Conservation (phyloP, 2,797 vertebrate genomes). For the Lates japonicus region DNA sequence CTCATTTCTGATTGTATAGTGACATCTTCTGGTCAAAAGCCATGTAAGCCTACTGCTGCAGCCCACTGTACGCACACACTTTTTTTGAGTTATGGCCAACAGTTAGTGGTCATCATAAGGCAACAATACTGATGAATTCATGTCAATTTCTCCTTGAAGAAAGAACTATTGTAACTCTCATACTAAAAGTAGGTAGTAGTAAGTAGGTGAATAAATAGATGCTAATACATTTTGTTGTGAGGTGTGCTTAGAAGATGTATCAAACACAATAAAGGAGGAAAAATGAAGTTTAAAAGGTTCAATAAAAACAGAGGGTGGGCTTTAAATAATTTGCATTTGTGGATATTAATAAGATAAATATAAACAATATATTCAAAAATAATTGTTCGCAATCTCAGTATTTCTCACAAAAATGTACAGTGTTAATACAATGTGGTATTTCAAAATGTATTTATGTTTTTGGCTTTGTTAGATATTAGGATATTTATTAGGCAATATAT, state of each 20-base stretch:
- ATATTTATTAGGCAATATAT: no score
- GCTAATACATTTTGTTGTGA: not conserved
- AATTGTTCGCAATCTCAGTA: no score
- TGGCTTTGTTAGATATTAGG: no score
- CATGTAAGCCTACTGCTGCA: constrained; percentile 5
- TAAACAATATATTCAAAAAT: no score
- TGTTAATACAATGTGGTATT: no score
- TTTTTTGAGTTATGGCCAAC: not conserved
- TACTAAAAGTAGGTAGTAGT: not conserved
- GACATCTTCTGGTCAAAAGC: constrained; percentile 67
- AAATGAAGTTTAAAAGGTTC: no score
- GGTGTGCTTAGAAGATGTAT: not conserved
- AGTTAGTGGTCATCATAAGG: not conserved
- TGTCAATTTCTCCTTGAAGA: not conserved
- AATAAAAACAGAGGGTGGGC: no score
- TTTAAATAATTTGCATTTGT: no score
- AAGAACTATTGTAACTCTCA: not conserved
- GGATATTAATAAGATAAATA: no score
- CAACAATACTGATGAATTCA: not conserved
- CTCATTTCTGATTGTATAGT: constrained; percentile 49
- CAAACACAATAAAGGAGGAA: no score
- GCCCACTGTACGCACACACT: not conserved
- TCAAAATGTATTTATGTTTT: no score
- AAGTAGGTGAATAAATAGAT: not conserved
- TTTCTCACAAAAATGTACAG: no score